Evolutionary conservation across 2,113 vertebrate genomes (phyloP), one percentile per base, ranked within the genome.

Genomic region (Neodontobutis hainanensis): DNA sequence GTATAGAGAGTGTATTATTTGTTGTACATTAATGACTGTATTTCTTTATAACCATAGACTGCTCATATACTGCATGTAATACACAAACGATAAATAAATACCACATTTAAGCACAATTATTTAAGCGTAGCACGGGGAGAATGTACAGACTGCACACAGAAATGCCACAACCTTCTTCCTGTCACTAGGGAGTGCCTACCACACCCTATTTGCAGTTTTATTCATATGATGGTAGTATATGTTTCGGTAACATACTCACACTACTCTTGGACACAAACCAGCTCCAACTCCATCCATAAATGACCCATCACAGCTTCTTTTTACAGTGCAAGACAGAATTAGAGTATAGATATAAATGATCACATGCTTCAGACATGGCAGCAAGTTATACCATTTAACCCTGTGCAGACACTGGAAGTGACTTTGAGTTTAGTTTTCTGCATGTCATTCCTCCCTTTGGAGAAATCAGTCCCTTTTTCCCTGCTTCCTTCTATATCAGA

Each of bases 391-490:
- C 8, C 2, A 4, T 3, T 32, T 8, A 38, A 16, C 38, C 35
- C 56, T 5, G 75, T 70, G 48, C 46, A 69, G 68, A 83, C 76
- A 52, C 38, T 47, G 0, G 11, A 43, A 74, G 40, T 68, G 16
- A 86, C 88, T 88, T 46, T 35, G 84, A 77, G 85, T 87, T 82
- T 83, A 64, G 72, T 79, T 84, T 85, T 80, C 62, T 80, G 65
- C 83, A 56, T 70, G 77, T 89, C 86, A 84, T 83, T 80, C 65
- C 38, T 88, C 78, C 82, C 83, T 81, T 81, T 77, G 70, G 87
- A 89, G 79, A 84, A 80, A 81, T 70, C 49, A 8, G 32, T 78
- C 78, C 61, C 73, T 52, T 62, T 65, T 70, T 77, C 78, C 68
- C 78, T 63, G 68, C 70, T 70, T 80, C 82, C 19, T 58, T 77